These are phyloP conservation scores for Rhodinocichla rosea DNA, from an alignment of 2,113 vertebrate genomes.

Conservation along the genomic window DNA sequence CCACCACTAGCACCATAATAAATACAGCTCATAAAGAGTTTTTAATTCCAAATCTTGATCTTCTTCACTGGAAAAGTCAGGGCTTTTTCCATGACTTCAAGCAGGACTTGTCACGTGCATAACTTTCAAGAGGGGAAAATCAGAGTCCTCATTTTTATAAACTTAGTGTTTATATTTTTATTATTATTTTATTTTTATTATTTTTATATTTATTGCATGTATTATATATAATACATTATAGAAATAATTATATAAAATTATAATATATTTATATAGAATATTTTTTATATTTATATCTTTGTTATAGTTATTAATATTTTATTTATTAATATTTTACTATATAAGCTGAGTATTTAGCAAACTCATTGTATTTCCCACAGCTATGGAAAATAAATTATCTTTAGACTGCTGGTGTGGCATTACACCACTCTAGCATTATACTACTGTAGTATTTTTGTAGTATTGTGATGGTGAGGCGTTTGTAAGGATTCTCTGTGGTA, in stretches of 20 bases:
- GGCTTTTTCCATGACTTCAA: not conserved
- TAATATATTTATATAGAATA: no score
- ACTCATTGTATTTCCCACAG: not conserved
- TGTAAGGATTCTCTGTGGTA: not conserved
- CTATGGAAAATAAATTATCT: not conserved
- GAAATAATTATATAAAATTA: no score
- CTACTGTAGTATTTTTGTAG: not conserved
- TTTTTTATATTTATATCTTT: not conserved
- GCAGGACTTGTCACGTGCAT: fast-evolving
- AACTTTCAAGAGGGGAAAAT: not conserved
- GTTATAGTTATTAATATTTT: no score
- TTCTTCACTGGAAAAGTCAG: not conserved
- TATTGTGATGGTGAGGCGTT: not conserved
- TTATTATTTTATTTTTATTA: not conserved
- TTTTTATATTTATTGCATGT: no score
- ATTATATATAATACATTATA: no score
- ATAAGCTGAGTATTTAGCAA: not conserved
- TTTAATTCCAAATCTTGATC: not conserved
- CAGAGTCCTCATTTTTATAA: not conserved
- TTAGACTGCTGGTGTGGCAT: not conserved
- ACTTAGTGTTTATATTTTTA: not conserved
- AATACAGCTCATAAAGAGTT: not conserved
- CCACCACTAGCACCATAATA: fast-evolving
- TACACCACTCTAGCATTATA: fast-evolving
- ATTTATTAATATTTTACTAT: not conserved